These are phyloP conservation scores for Meteorus colon DNA, from an alignment of 2,888 invertebrate genomes.

Conservation along the genomic window DNA sequence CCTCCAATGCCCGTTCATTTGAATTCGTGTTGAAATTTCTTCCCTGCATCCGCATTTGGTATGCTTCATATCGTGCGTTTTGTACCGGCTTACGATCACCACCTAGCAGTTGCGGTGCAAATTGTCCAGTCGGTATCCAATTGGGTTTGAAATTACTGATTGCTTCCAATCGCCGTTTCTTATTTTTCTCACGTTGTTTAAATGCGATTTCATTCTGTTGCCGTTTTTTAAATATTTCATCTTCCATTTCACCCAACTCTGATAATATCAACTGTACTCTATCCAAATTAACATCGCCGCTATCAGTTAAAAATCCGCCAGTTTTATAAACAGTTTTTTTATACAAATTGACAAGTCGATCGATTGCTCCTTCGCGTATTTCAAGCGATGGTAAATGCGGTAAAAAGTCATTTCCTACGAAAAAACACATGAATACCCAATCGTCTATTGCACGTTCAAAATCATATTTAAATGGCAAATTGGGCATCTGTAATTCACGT, in stretches of 20 bases:
- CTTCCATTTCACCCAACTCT: conserved; percentile 94
- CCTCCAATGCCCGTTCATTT: conserved; percentile 54
- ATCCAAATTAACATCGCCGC: conserved; percentile 93
- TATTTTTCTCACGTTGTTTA: conserved; percentile 84
- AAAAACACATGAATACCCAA: conserved; percentile 99
- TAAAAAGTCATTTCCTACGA: conserved; percentile 98
- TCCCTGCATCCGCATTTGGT: conserved; percentile 78
- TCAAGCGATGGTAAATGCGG: conserved; percentile 98
- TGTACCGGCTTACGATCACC: conserved; percentile 75
- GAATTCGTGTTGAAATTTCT: conserved; percentile 62
- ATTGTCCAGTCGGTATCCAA: conserved; percentile 84
- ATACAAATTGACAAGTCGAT: conserved; percentile 92
- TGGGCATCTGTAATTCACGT: conserved; percentile 91
- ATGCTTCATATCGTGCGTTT: conserved; percentile 86
- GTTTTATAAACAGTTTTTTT: conserved; percentile 96
- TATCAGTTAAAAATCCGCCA: conserved; percentile 95
- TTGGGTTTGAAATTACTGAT: conserved; percentile 78
- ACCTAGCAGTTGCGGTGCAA: conserved; percentile 84
- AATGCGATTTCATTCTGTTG: conserved; percentile 90
- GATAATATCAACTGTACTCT: conserved; percentile 96
- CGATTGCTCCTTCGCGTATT: conserved; percentile 97
- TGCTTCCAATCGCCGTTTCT: conserved; percentile 76
- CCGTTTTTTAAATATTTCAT: conserved; percentile 96
- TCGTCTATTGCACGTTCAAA: conserved; percentile 97
- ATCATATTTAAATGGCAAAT: conserved; percentile 94